Percentiles rank a stretch among this genome's conserved stretches.
phyloP scores from a whole-genome alignment of 2,113 vertebrate species.

The Crocuta crocuta region DNA sequence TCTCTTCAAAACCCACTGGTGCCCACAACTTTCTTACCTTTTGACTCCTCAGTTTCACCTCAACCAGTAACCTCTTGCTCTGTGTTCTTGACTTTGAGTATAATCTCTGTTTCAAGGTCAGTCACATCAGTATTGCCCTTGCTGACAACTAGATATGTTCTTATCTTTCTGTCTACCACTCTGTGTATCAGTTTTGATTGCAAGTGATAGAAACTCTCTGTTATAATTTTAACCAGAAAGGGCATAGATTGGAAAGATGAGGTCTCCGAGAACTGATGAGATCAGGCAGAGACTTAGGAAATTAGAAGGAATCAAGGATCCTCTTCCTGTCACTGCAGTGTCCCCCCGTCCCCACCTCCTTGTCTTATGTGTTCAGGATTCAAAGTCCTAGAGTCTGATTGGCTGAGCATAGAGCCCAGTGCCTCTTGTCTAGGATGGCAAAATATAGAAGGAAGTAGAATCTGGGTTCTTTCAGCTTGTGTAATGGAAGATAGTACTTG shows the following conservation, averaged over 20 bases:
- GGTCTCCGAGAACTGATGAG: slow-evolving; percentile 8
- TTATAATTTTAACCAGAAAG: slow-evolving; percentile 40
- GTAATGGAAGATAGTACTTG: not conserved
- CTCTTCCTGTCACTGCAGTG: not conserved
- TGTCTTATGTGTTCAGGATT: not conserved
- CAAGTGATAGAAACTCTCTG: not conserved
- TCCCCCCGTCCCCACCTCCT: not conserved
- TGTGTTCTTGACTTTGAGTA: not conserved
- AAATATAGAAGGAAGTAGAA: not conserved
- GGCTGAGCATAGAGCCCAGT: not conserved
- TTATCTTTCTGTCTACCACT: not conserved
- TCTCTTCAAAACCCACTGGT: not conserved
- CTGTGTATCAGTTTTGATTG: not conserved
- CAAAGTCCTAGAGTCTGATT: not conserved
- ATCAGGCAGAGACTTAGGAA: not conserved
- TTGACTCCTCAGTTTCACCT: not conserved
- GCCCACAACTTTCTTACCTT: not conserved
- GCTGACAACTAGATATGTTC: not conserved
- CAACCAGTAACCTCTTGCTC: not conserved
- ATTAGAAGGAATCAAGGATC: not conserved
- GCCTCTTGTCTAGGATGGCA: not conserved
- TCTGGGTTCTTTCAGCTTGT: not conserved
- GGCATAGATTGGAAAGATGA: not conserved
- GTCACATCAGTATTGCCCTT: not conserved
- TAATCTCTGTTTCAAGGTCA: not conserved